Evolutionary conservation across 2,113 vertebrate species (phyloP).

Genomic region (Python bivittatus): DNA sequence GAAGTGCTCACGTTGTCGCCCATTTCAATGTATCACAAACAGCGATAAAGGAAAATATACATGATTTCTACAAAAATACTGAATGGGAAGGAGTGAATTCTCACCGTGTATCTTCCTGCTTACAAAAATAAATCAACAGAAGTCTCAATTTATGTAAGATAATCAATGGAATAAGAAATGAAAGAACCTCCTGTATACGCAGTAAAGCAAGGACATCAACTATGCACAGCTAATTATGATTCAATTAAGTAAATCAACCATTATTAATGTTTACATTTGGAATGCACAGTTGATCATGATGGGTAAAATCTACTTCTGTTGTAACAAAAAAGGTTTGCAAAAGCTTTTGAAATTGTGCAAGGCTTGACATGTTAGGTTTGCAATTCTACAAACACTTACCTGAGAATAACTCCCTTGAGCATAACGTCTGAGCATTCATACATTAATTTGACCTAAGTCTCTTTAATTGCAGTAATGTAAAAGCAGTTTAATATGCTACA

Average conservation of each 20-base stretch:
- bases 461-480: not conserved
- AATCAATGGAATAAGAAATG: not conserved
- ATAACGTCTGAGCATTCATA: not conserved
- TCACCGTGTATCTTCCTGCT: not conserved
- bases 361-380: not conserved
- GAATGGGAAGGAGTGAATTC: not conserved
- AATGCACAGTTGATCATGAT: not conserved
- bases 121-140: not conserved
- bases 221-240: not conserved
- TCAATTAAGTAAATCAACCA: not conserved
- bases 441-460: not conserved
- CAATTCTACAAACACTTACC: not conserved
- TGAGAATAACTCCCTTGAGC: not conserved
- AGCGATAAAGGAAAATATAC: not conserved
- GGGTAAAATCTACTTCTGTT: not conserved
- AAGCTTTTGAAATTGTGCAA: not conserved
- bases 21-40: not conserved
- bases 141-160: not conserved
- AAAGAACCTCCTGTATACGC: not conserved
- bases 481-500: not conserved
- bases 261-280: not conserved
- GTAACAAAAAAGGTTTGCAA: not conserved
- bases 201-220: not conserved
- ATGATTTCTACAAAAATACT: not conserved
- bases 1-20: not conserved